Conservation (phyloP, 2,113 vertebrate species). For the Polyodon spathula region DNA sequence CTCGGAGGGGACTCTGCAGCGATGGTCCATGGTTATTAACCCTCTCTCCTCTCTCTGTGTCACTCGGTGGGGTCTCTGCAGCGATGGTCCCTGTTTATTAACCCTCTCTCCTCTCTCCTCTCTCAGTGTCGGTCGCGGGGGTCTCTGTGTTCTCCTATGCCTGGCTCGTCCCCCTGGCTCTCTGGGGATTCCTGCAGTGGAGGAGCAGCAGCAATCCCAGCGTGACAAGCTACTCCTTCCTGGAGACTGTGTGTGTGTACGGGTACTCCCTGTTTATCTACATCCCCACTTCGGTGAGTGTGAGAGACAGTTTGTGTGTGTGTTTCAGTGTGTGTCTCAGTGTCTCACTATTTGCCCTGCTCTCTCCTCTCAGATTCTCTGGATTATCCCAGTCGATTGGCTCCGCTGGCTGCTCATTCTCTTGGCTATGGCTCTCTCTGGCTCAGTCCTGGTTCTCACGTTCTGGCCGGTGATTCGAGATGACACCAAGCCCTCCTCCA, state of each 20-base stretch:
- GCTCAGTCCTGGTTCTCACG: slow-evolving; percentile 60
- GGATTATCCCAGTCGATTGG: slow-evolving; percentile 60
- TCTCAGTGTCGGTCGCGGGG: slow-evolving; percentile 63
- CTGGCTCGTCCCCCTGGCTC: slow-evolving; percentile 64
- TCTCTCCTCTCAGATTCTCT: slow-evolving; percentile 54
- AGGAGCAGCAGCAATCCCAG: slow-evolving; percentile 47
- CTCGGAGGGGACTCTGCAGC: no score
- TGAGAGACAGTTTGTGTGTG: background rate
- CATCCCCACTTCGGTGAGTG: slow-evolving; percentile 75
- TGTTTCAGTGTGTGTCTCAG: no score
- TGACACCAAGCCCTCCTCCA: slow-evolving; percentile 52
- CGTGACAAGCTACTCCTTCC: slow-evolving; percentile 58
- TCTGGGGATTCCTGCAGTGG: slow-evolving; percentile 79
- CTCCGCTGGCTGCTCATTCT: slow-evolving; percentile 65
- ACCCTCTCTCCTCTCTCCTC: background rate
- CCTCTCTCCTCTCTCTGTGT: background rate
- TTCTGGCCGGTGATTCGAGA: slow-evolving; percentile 69
- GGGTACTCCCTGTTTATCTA: slow-evolving; percentile 78
- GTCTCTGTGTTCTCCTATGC: slow-evolving; percentile 69
- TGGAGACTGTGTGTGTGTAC: slow-evolving; percentile 76
- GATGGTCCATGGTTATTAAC: background rate
- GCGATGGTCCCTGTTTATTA: background rate
- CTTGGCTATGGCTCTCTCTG: slow-evolving; percentile 59
- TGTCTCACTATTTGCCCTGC: no score
- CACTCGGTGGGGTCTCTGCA: background rate